phyloP scores from a whole-genome alignment of 2,888 invertebrate genomes.

The Cephalotes varians region DNA sequence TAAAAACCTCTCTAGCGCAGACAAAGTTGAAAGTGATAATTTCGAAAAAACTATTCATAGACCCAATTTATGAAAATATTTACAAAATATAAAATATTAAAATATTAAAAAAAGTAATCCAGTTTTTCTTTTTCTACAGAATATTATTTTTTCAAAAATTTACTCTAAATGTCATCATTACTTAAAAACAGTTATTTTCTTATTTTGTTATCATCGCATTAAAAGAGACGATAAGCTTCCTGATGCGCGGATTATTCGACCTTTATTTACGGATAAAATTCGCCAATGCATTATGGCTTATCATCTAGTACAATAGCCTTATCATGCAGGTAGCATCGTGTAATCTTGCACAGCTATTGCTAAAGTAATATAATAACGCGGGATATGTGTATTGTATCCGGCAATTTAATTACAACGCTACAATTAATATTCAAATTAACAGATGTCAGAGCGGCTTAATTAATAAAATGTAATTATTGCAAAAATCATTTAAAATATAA shows the following conservation, averaged over 20 bases:
- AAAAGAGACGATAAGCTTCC: slow-evolving; percentile 1
- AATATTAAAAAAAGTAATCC: too few relatives aligned
- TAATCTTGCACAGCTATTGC: slow-evolving; percentile 19
- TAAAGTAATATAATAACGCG: slow-evolving; percentile 22
- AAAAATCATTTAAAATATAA: neutral
- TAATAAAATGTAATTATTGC: neutral
- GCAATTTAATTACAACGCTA: slow-evolving; percentile 25
- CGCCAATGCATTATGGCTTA: slow-evolving; percentile 24
- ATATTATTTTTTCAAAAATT: neutral
- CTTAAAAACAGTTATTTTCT: slow-evolving; percentile 4
- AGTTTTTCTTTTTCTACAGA: neutral
- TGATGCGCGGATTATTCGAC: neutral
- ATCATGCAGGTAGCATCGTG: neutral
- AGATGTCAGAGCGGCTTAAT: slow-evolving; percentile 2
- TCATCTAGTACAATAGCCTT: slow-evolving; percentile 13
- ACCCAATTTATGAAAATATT: neutral
- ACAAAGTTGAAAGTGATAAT: neutral
- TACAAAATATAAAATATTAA: neutral
- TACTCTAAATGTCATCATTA: neutral
- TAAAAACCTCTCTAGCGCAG: too few relatives aligned
- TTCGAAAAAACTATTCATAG: neutral
- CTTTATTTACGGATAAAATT: slow-evolving; percentile 19
- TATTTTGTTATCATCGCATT: neutral
- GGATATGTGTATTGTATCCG: neutral
- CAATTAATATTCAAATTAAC: slow-evolving; percentile 48